A percentile compares a stretch with the other conserved stretches of the same genome.
Evolutionary conservation across 2,797 vertebrate species (phyloP).

Genomic region (Parauchenoglanis ngamensis): DNA sequence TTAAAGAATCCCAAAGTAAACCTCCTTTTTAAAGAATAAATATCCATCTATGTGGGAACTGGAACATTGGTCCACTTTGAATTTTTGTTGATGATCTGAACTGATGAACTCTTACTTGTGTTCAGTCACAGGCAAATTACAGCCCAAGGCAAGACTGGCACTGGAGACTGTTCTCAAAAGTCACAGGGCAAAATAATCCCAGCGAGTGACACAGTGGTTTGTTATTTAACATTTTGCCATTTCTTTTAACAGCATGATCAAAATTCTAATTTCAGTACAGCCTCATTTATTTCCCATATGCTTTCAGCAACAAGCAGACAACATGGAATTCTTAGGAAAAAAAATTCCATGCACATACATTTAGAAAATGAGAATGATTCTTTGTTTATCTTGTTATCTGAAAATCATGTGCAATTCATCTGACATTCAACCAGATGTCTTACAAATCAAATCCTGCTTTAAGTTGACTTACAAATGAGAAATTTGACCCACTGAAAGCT

Average conservation of each 20-base stretch:
- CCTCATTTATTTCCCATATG: neutral
- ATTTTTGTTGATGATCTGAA: neutral
- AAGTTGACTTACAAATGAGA: slow-evolving; percentile 23
- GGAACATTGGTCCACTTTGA: neutral
- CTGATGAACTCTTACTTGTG: neutral
- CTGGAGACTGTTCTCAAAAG: neutral
- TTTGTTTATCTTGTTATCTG: slow-evolving; percentile 5
- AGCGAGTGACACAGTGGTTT: neutral
- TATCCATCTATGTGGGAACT: neutral
- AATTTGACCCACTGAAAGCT: slow-evolving; percentile 12
- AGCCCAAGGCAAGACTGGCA: neutral
- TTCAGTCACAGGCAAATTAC: neutral
- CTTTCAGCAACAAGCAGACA: neutral
- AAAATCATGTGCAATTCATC: slow-evolving; percentile 25
- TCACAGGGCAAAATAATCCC: neutral
- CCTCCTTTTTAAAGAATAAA: neutral
- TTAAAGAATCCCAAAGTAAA: neutral
- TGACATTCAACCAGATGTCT: slow-evolving; percentile 25
- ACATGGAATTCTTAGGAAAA: neutral
- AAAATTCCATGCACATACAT: neutral
- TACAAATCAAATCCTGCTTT: slow-evolving; percentile 3
- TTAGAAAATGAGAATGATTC: neutral
- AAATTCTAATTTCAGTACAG: neutral
- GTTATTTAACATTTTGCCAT: neutral
- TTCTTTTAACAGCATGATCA: neutral